Evolutionary conservation across 2,888 invertebrate genomes (phyloP).

Genomic region (Apamea anceps): DNA sequence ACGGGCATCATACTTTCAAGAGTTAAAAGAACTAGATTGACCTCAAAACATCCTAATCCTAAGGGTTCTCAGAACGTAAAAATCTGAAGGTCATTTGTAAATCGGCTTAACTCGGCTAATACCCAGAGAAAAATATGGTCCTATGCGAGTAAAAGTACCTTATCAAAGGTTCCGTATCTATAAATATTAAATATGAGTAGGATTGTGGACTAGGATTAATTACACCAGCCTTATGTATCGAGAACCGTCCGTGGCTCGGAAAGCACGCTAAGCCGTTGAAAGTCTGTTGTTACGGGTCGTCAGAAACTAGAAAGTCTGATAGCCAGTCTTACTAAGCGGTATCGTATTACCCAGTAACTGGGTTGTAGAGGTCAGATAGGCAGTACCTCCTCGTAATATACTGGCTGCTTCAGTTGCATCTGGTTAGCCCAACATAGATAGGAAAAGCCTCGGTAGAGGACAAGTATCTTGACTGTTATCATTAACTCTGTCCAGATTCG

Average conservation of each 20-base stretch:
- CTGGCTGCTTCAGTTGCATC: neutral
- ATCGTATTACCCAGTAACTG: neutral
- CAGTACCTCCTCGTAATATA: neutral
- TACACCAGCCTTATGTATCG: neutral
- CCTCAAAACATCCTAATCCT: conserved; percentile 5
- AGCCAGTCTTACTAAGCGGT: neutral
- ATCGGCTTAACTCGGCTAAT: conserved; percentile 40
- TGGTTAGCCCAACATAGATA: neutral
- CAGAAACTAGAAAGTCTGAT: neutral
- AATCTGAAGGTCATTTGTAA: conserved; percentile 30
- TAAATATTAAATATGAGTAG: neutral
- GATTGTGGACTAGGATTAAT: neutral
- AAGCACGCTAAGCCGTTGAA: neutral
- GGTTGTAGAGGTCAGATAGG: neutral
- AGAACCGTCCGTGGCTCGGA: neutral
- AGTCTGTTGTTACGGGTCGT: neutral
- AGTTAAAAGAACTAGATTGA: neutral
- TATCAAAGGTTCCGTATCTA: conserved; percentile 13
- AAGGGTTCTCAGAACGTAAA: conserved; percentile 1
- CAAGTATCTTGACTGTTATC: no score
- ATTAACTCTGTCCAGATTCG: no score
- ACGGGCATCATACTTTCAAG: neutral
- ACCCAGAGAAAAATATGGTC: conserved; percentile 8
- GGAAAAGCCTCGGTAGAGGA: neutral
- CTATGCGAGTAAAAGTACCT: neutral